Base-by-base conservation (phyloP, 1,140 invertebrate species). In the Periplaneta americana region DNA sequence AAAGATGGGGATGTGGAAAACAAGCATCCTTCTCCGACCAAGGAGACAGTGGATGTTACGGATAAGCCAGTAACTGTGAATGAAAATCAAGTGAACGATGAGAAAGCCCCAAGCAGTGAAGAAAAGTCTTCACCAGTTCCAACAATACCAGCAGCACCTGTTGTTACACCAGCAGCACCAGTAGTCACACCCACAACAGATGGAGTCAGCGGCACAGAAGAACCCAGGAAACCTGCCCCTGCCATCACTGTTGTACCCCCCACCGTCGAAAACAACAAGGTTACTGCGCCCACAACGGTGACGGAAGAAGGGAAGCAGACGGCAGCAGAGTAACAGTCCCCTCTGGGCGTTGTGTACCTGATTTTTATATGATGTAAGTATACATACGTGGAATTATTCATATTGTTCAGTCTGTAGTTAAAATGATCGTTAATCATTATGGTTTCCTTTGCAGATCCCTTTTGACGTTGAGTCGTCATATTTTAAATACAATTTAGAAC, bases 331-430 rank as follows among this genome's bases (percentile, higher is more conserved):
- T 78, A 78, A 78, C 36, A 36, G 34, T 34, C 34, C 5, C 34
- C 76, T 6, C 34, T 34, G 34, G 76, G 18, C 76, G 22, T 34
- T n/a, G 76, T 78, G 76, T 78, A 78, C 76, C 76, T 78, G 76
- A 78, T 78, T 78, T 78, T 78, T 78, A 78, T 78, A 78, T 78
- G 76, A 78, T 78, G 76, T 78, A 78, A 78, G 76, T 33, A 36
- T 28, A 15, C 36, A 36, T 75, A n/a, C n/a, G n/a, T n/a, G n/a
- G n/a, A n/a, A n/a, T n/a, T n/a, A n/a, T n/a, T n/a, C n/a, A n/a
- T n/a, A n/a, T n/a, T n/a, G n/a, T n/a, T n/a, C 17, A 57, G n/a
- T 57, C n/a, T 57, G 48, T 57, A 57, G 13, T 57, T 11, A 57
- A 57, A 57, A 4, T 57, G 17, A 1, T 57, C n/a, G 1, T 57